These are phyloP conservation scores for Dissostichus mawsoni DNA, from an alignment of 2,113 vertebrate species.

Conservation along the genomic window DNA sequence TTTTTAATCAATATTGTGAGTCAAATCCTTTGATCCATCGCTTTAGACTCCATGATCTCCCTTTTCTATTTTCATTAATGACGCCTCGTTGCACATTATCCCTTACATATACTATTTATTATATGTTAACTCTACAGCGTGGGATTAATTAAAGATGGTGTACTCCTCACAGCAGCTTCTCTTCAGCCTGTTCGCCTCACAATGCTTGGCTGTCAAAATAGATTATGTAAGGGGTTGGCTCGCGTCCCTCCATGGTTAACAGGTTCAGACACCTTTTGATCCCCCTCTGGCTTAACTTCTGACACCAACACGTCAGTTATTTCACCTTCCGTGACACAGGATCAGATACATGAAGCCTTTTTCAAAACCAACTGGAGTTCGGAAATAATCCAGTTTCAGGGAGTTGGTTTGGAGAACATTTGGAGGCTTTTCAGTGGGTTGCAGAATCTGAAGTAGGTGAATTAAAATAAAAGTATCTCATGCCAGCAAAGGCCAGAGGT, in stretches of 20 bases:
- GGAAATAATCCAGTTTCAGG: constrained; percentile 34
- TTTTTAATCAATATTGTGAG: no score
- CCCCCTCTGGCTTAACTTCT: constrained; percentile 63
- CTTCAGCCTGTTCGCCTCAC: constrained; percentile 17
- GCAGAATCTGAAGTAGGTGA: background rate
- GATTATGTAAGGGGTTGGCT: constrained; percentile 68
- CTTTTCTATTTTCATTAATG: no score
- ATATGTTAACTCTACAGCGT: background rate
- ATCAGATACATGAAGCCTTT: constrained; percentile 36
- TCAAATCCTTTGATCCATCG: no score
- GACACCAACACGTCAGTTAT: constrained; percentile 44
- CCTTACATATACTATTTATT: background rate
- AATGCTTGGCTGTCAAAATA: constrained; percentile 45
- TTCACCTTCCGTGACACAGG: constrained; percentile 61
- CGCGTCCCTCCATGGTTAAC: constrained; percentile 54
- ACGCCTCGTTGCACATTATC: background rate
- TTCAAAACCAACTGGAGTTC: constrained; percentile 22
- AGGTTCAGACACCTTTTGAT: constrained; percentile 72
- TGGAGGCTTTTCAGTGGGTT: background rate
- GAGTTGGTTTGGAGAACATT: background rate
- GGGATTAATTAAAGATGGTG: constrained; percentile 9
- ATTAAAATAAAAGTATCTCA: background rate
- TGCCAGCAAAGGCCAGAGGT: background rate
- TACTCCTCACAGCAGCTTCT: constrained; percentile 26
- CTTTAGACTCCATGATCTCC: no score